Evolutionary conservation across 1,140 invertebrate species (phyloP), one percentile per base, ranked within the genome.

Genomic region (Drosophila takahashii): DNA sequence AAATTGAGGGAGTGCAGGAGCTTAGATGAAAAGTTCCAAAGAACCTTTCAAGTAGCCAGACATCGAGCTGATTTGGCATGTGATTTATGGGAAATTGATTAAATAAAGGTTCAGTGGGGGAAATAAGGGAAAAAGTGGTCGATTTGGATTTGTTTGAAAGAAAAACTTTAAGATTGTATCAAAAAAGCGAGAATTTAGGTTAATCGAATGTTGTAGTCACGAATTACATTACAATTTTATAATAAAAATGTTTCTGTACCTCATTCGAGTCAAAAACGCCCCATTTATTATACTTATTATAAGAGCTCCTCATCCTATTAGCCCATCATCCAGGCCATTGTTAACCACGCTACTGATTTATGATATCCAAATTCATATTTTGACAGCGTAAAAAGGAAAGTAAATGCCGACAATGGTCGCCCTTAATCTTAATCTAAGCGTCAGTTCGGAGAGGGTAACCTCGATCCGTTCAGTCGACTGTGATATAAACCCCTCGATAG

Each of bases 1-100:
- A 11, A 61, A 41, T 15, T 57, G 59, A 41, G 59, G 44, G 36
- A 48, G 26, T 48, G 9, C 13, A 41, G 37, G 44, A 18, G 52
- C 36, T 62, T 44, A 37, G 45, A 70, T 47, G 37, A n/a, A 39
- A 27, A 53, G 34, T 29, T 36, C 47, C 39, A 11, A 29, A 26
- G 37, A 70, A 47, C 50, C 64, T 34, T 71, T 70, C 51, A 70
- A 70, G 65, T 48, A 29, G 47, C 45, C 64, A 65, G 56, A 79
- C 50, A 66, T 70, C 47, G 47, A 83, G 54, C 66, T 79, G 71
- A 78, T 67, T 86, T 76, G 78, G 51, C 65, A 64, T 65, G 51
- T 81, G 81, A 87, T 87, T 87, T 86, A 81, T 87, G 75, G 65
- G 57, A 76, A 86, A 83, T 87, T 86, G 74, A 87, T 86, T 79